These are phyloP conservation scores for Hemitrygon akajei DNA, from an alignment of 2,797 vertebrate genomes.

Conservation along the genomic window DNA sequence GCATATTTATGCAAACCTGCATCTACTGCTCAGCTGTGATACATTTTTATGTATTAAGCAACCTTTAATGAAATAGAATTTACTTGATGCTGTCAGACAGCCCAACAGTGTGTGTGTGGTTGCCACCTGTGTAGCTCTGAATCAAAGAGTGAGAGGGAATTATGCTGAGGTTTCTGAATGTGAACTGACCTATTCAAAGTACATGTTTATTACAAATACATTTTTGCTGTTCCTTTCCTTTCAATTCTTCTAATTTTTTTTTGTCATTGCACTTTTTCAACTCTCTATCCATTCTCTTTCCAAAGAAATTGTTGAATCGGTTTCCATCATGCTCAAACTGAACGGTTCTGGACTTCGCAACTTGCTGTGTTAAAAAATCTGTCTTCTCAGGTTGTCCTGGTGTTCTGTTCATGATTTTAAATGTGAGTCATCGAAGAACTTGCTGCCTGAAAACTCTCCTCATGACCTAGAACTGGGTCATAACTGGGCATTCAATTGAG, in stretches of 20 bases:
- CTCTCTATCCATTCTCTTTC: not conserved
- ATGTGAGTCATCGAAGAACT: not conserved
- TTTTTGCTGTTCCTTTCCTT: not conserved
- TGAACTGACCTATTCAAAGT: not conserved
- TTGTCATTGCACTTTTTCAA: not conserved
- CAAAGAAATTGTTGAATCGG: not conserved
- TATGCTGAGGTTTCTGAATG: not conserved
- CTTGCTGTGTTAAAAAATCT: not conserved
- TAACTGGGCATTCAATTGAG: not conserved
- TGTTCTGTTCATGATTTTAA: not conserved
- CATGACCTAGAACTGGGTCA: not conserved
- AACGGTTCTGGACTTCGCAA: not conserved
- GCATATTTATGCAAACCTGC: slow-evolving; percentile 1
- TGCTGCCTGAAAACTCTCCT: not conserved
- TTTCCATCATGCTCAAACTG: not conserved
- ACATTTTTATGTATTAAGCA: not conserved
- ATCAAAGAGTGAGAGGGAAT: not conserved
- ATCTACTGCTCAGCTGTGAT: not conserved
- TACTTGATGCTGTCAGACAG: not conserved
- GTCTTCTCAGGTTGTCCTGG: not conserved
- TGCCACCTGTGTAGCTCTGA: not conserved
- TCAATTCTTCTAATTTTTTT: not conserved
- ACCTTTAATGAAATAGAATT: not conserved
- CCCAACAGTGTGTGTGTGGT: not conserved
- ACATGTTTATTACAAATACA: not conserved